These are phyloP conservation scores for Apamea crenata DNA, from an alignment of 2,888 invertebrate species.

Conservation along the genomic window DNA sequence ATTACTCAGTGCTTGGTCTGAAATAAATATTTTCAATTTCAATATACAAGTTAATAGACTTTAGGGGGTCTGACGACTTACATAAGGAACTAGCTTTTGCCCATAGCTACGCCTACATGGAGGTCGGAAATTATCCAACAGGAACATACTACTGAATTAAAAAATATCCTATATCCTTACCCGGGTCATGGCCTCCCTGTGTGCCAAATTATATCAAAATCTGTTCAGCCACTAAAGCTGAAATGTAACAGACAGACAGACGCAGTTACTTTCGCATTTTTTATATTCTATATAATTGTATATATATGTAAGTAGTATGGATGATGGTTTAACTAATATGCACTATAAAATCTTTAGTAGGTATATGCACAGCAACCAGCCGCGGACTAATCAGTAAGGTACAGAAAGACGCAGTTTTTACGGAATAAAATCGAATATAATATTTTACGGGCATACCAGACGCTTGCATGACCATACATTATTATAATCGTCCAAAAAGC, in stretches of 20 bases:
- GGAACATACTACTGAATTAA: background rate
- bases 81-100: too few relatives aligned
- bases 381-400: too few relatives aligned
- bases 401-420: background rate
- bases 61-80: too few relatives aligned
- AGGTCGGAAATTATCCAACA: too few relatives aligned
- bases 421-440: background rate
- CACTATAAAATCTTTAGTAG: background rate
- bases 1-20: too few relatives aligned
- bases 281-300: too few relatives aligned
- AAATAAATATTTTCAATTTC: too few relatives aligned
- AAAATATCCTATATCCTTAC: background rate
- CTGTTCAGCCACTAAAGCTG: background rate
- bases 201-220: background rate
- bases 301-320: too few relatives aligned
- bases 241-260: background rate
- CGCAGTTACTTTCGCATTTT: too few relatives aligned
- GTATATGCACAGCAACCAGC: background rate
- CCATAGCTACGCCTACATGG: too few relatives aligned
- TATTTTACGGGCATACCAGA: background rate
- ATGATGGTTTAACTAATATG: background rate
- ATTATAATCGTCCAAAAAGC: conserved; percentile 25
- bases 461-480: conserved; percentile 20
- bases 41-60: too few relatives aligned
- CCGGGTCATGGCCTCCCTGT: background rate